Evolutionary conservation across 2,888 invertebrate species (phyloP), one percentile per base, ranked within the genome.

Genomic region (Eupithecia centaureata): DNA sequence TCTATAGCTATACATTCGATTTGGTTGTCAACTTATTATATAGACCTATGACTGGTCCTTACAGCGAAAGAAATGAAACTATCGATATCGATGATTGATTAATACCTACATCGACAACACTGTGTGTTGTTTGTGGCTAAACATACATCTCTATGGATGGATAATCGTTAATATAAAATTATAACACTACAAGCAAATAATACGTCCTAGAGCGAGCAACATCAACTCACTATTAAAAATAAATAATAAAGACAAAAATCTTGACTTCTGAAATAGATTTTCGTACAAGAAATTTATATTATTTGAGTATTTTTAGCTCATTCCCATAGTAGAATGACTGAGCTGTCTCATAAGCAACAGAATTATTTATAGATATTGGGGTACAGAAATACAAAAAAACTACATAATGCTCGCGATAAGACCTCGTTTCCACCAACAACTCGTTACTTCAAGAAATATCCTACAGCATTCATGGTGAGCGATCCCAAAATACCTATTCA

Each of bases 1-100:
- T 67, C 61, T 71, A 73, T 63, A 68, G 70, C 70, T 72, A 67
- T 63, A 65, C 64, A 76, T 72, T 71, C 67, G 66, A 71, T 76
- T 76, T 70, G 72, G 75, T 74, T 61, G 63, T 61, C 63, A 66
- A 70, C 65, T 69, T 71, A 69, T 59, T 70, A 63, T 61, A 68
- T 33, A 12, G 61, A 63, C 66, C 56, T 63, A 63, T 51, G 57
- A 60, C 13, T 42, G 64, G 61, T 59, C 54, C 32, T n/a, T 61
- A 52, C 35, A 62, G 65, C 59, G 54, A 62, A 13, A 58, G 51
- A 70, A 42, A 58, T 63, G 30, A 63, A 61, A 52, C 30, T 47
- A 70, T 65, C 62, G 59, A 70, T 67, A 62, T 57, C 57, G 15
- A 64, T 27, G 33, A 15, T 42, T 60, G 33, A 64, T 32, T 65